Conservation (phyloP, 2,888 invertebrate genomes). For the Lordiphosa andalusiaca region DNA sequence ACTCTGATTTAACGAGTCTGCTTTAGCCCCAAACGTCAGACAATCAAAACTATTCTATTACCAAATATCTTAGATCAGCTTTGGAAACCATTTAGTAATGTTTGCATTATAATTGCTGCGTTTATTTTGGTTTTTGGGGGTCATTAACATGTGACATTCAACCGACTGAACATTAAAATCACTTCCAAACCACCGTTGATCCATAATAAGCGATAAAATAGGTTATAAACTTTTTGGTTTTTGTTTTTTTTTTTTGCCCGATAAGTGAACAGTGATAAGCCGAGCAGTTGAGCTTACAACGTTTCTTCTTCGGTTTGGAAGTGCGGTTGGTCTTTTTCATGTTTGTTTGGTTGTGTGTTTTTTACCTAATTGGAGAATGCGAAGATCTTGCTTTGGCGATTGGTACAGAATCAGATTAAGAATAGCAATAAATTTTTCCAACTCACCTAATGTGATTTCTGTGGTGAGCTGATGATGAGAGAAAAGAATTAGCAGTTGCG, state of each 20-base stretch:
- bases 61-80: slow-evolving; percentile 16
- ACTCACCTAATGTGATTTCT: slow-evolving; percentile 57
- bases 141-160: slow-evolving; percentile 68
- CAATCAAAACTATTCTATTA: slow-evolving; percentile 4
- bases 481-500: slow-evolving; percentile 14
- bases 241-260: slow-evolving; percentile 2
- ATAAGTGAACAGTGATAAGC: slow-evolving; percentile 51
- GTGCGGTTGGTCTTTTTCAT: not conserved
- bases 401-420: slow-evolving; percentile 42
- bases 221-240: slow-evolving; percentile 47
- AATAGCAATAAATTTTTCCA: slow-evolving; percentile 54
- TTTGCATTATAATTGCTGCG: slow-evolving; percentile 64
- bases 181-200: slow-evolving; percentile 39
- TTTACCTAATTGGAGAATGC: slow-evolving; percentile 44
- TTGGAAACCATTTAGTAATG: slow-evolving; percentile 53
- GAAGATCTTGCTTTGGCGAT: slow-evolving; percentile 49
- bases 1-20: not conserved
- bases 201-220: slow-evolving; percentile 60
- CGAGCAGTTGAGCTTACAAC: slow-evolving; percentile 28
- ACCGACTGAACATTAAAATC: slow-evolving; percentile 19
- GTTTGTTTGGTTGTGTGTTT: slow-evolving; percentile 22
- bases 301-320: slow-evolving; percentile 1
- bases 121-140: slow-evolving; percentile 56
- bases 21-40: not conserved
- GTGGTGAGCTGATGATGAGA: slow-evolving; percentile 54